Conservation (phyloP, 2,113 vertebrate species). For the Tichodroma muraria region DNA sequence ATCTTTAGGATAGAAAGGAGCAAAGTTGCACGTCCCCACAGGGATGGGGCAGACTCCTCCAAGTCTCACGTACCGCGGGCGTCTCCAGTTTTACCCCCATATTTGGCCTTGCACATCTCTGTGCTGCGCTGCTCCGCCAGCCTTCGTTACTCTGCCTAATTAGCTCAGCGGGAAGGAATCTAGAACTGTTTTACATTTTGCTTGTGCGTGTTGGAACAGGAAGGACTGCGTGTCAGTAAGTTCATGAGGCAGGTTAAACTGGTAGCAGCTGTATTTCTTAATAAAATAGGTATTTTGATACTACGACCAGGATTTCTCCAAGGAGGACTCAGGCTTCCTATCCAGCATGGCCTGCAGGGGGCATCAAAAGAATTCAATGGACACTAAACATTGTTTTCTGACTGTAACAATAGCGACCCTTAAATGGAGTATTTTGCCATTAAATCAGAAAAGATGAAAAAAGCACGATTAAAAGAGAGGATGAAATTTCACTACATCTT, state of each 20-base stretch:
- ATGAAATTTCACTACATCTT: background rate
- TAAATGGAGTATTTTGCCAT: background rate
- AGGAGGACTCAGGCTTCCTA: background rate
- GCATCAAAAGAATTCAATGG: constrained; percentile 54
- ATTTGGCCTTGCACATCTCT: background rate
- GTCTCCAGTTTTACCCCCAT: background rate
- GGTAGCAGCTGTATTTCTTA: background rate
- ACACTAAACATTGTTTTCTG: background rate
- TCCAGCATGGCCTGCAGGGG: constrained; percentile 58
- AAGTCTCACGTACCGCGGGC: fast-evolving
- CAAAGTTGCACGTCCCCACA: background rate
- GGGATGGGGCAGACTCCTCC: background rate
- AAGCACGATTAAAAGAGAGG: background rate
- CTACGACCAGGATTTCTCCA: background rate
- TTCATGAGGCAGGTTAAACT: background rate
- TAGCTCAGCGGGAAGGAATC: background rate
- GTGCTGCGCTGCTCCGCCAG: fast-evolving
- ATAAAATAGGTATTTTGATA: background rate
- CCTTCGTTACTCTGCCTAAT: background rate
- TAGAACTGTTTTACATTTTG: background rate
- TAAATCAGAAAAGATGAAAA: background rate
- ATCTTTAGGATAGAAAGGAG: background rate
- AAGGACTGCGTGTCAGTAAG: background rate
- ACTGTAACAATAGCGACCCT: background rate
- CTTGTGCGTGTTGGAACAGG: background rate